These are phyloP conservation scores for Eilema caniola DNA, from an alignment of 2,888 invertebrate genomes.

Conservation along the genomic window DNA sequence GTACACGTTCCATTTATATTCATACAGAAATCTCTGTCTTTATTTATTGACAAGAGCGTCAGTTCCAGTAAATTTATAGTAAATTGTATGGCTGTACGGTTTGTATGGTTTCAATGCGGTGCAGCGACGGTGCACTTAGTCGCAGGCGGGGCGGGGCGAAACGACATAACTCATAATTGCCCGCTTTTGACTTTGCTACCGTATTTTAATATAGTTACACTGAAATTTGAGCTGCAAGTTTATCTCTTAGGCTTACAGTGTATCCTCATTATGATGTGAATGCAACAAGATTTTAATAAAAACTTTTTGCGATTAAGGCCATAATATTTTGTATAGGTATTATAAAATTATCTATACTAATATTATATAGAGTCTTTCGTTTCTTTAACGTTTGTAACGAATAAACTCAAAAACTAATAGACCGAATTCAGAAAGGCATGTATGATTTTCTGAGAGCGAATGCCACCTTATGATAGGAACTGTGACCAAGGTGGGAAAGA, in stretches of 20 bases:
- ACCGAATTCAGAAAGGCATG: too few species aligned
- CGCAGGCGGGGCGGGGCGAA: slow-evolving; percentile 58
- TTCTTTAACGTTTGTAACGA: too few species aligned
- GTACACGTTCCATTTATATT: neutral
- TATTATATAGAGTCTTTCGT: too few species aligned
- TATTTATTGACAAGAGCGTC: slow-evolving; percentile 22
- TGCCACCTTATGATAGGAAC: too few species aligned
- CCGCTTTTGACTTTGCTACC: slow-evolving; percentile 42
- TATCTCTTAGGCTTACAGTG: slow-evolving; percentile 12
- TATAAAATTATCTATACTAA: too few species aligned
- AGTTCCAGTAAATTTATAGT: slow-evolving; percentile 41
- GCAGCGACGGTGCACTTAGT: slow-evolving; percentile 52
- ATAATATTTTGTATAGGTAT: too few species aligned
- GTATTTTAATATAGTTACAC: slow-evolving; percentile 46
- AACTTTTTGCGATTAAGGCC: too few species aligned
- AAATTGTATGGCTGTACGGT: slow-evolving; percentile 37
- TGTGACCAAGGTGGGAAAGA: too few species aligned
- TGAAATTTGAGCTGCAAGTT: slow-evolving; percentile 30
- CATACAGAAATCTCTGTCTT: neutral
- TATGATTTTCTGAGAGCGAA: too few species aligned
- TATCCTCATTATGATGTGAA: too few species aligned
- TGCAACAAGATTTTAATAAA: too few species aligned
- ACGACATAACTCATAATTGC: slow-evolving; percentile 54
- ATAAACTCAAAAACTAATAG: too few species aligned
- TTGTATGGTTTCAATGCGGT: slow-evolving; percentile 51